Evolutionary conservation across 2,888 invertebrate genomes (phyloP).

Genomic region (Leuctra nigra): DNA sequence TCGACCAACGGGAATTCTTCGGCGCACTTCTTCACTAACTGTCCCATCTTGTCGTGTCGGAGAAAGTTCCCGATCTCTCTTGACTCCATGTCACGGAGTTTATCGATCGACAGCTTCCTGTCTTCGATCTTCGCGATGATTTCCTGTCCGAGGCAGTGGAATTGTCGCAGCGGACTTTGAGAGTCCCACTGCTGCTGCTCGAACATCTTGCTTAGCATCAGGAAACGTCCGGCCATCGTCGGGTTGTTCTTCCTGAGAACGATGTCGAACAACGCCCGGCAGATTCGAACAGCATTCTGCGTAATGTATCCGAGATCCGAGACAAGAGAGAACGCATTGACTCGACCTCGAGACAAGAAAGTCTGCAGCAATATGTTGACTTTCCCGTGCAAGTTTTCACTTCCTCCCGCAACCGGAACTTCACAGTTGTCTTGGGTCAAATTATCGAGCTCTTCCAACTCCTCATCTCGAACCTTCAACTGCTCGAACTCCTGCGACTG

Average conservation of each 20-base stretch:
- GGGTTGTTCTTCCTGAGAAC: conserved; percentile 86
- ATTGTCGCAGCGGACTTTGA: conserved; percentile 81
- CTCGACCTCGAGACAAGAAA: conserved; percentile 71
- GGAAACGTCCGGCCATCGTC: conserved; percentile 74
- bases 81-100: conserved; percentile 77
- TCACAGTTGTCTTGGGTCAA: conserved; percentile 68
- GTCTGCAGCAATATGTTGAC: conserved; percentile 92
- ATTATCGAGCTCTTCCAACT: conserved; percentile 81
- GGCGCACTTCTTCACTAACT: conserved; percentile 72
- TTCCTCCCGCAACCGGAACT: conserved; percentile 69
- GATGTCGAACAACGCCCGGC: conserved; percentile 90
- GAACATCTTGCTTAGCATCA: conserved; percentile 86
- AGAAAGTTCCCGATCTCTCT: conserved; percentile 78
- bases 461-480: conserved; percentile 93
- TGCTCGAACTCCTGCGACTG: conserved; percentile 93
- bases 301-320: conserved; percentile 86
- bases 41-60: conserved; percentile 68
- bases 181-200: conserved; percentile 88
- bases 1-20: conserved; percentile 79
- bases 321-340: conserved; percentile 77
- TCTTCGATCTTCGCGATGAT: conserved; percentile 76
- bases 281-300: conserved; percentile 88
- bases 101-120: conserved; percentile 61
- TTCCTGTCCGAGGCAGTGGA: conserved; percentile 66
- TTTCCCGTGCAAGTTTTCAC: conserved; percentile 89